Base-by-base conservation (phyloP, 35 echinoderm and acorn worm species). In the Apostichopus japonicus region DNA sequence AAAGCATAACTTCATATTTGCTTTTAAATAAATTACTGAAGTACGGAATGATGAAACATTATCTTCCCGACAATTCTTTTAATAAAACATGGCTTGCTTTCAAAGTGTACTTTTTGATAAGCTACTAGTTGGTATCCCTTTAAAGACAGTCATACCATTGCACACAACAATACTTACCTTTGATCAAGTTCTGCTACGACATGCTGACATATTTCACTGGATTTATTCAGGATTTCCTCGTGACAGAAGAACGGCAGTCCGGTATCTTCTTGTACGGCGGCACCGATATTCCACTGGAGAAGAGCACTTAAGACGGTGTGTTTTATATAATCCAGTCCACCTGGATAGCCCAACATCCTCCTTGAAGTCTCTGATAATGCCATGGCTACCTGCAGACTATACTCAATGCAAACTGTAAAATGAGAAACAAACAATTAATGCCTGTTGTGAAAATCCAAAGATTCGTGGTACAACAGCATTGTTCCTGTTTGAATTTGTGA, bases 191-290 rank as follows among this genome's bases (percentile, higher is more conserved):
- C 24, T 51, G 76, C 27, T 27, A 90, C 93, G 58, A 90, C 33
- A 25, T 53, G 10, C 58, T 77, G 77, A 67, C 90, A 65, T 6
- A 84, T 84, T 84, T 59, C 81, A 84, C 81, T 57, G 54, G 77
- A 79, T 17, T 27, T 52, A 21, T 90, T 44, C 23, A 94, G 93
- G 57, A 94, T 87, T 86, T 90, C 77, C 84, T 84, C 93, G 19
- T 62, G 73, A 94, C 93, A 59, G 17, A 86, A 84, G 77, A 75
- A 72, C 21, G 55, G 73, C 27, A 51, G 44, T 78, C 58, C 75
- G 19, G 1, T 16, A 53, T 53, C 33, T 16, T 27, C 19, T 27
- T 80, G 54, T 6, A 94, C 59, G 33, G 93, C 72, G 55, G 72
- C 72, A 17, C 25, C 33, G 59, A 90, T 52, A 90, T 56, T 78